These are phyloP conservation scores for Anniella stebbinsi DNA, from an alignment of 2,797 vertebrate genomes.

Conservation along the genomic window DNA sequence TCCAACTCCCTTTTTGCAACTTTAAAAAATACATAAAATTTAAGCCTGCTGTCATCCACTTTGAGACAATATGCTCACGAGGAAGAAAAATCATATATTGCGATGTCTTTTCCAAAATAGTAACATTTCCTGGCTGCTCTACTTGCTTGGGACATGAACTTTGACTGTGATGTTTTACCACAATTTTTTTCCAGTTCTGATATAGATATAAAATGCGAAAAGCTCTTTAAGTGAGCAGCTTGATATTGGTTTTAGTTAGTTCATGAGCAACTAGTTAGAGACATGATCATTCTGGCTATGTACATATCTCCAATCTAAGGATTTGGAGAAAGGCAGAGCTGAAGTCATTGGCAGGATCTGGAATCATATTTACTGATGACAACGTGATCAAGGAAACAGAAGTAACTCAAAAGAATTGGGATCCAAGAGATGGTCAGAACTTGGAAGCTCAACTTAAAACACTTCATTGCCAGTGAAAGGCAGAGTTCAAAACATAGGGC, in stretches of 20 bases:
- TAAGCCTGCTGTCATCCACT: not conserved
- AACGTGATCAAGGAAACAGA: not conserved
- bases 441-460: not conserved
- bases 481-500: not conserved
- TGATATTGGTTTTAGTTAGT: not conserved
- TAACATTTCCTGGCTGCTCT: accelerated
- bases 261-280: not conserved
- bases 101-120: not conserved
- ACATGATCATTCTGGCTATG: not conserved
- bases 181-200: not conserved
- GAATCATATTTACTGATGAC: not conserved
- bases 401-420: not conserved
- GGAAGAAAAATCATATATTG: not conserved
- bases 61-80: not conserved
- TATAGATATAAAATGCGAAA: not conserved
- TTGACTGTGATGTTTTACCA: not conserved
- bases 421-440: not conserved
- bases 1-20: not conserved
- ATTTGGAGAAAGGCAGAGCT: not conserved
- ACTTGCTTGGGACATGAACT: conserved; percentile 1
- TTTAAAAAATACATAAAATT: not conserved
- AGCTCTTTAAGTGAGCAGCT: not conserved
- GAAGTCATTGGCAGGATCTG: not conserved
- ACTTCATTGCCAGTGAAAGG: not conserved
- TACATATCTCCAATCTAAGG: not conserved